Conservation (phyloP, 2,113 vertebrate species). For the Aegypius monachus region DNA sequence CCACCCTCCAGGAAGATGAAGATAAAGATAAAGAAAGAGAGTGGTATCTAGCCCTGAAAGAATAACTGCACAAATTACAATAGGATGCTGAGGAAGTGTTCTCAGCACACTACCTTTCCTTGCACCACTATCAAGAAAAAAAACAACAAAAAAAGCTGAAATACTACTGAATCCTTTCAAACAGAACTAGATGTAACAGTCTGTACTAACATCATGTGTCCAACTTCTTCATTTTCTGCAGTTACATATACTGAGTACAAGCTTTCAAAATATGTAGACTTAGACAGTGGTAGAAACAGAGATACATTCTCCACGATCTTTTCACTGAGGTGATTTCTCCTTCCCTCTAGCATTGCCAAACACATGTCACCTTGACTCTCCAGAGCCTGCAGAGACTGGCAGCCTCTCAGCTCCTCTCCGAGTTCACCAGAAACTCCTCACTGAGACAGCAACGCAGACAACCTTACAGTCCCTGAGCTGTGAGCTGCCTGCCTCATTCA, state of each 20-base stretch:
- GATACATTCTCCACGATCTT: background rate
- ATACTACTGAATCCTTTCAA: background rate
- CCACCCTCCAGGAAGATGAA: background rate
- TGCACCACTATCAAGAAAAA: background rate
- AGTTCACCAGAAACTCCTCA: background rate
- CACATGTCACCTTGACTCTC: background rate
- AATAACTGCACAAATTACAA: background rate
- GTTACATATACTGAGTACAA: background rate
- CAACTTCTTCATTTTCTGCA: background rate
- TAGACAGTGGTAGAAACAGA: background rate
- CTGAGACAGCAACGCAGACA: background rate
- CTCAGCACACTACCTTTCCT: background rate
- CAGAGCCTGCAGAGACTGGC: background rate
- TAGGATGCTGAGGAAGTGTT: background rate
- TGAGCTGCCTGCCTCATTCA: background rate
- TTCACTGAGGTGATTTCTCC: background rate
- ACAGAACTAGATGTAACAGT: background rate
- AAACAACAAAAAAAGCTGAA: background rate
- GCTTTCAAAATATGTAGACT: background rate
- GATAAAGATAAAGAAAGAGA: background rate
- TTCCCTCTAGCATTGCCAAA: background rate
- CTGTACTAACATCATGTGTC: background rate
- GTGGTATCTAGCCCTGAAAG: background rate
- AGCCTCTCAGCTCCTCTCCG: background rate
- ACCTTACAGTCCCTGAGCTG: background rate